These are phyloP conservation scores for Falco novaeseelandiae DNA, from an alignment of 2,797 vertebrate genomes.

Conservation along the genomic window DNA sequence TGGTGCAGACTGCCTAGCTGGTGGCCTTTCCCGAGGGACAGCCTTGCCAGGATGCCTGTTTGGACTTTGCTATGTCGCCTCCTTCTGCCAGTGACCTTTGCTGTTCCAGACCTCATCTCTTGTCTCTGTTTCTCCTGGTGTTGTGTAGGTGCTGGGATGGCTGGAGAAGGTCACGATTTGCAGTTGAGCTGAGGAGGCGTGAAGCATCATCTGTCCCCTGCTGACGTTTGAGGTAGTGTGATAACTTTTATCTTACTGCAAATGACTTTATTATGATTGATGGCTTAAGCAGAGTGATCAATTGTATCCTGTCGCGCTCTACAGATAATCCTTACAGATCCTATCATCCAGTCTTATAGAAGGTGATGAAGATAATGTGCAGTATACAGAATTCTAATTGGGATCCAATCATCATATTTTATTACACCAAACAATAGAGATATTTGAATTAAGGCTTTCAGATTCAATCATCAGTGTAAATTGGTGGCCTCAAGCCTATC, in stretches of 20 bases:
- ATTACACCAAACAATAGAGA: not conserved
- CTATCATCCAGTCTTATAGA: not conserved
- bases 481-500: not conserved
- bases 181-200: conserved; percentile 15
- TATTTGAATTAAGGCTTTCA: not conserved
- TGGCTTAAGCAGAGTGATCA: not conserved
- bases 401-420: not conserved
- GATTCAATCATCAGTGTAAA: not conserved
- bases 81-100: rapidly evolving
- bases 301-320: not conserved
- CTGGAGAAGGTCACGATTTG: not conserved
- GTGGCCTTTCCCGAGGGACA: not conserved
- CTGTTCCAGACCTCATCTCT: not conserved
- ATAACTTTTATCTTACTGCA: not conserved
- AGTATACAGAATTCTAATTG: not conserved
- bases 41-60: not conserved
- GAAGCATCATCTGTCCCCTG: not conserved
- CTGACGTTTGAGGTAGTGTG: conserved; percentile 30
- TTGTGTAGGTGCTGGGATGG: conserved; percentile 46
- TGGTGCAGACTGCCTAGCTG: not conserved
- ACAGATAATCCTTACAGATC: not conserved
- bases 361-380: not conserved
- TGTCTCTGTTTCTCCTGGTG: not conserved
- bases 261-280: not conserved
- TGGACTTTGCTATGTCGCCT: not conserved